Conservation (phyloP, 2,888 invertebrate genomes). For the Marasmarcha lunaedactyla region DNA sequence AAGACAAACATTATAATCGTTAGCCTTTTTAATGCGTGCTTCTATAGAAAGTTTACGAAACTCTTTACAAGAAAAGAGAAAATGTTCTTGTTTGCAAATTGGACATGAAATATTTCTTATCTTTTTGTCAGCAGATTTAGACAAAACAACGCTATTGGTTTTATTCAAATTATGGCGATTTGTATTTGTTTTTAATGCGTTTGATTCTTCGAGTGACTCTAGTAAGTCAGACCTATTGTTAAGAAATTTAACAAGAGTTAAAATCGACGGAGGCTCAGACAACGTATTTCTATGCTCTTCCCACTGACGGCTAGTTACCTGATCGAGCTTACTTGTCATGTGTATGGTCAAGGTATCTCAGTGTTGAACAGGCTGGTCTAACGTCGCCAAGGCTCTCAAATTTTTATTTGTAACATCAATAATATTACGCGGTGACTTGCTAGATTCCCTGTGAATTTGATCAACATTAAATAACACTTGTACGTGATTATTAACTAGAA, state of each 20-base stretch:
- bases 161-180: background rate
- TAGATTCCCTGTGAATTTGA: constrained; percentile 12
- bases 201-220: background rate
- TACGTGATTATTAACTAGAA: constrained; percentile 17
- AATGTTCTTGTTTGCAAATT: constrained; percentile 7
- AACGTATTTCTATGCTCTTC: constrained; percentile 6
- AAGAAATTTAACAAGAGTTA: constrained; percentile 1
- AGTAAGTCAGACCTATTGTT: constrained; percentile 3
- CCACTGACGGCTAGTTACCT: constrained; percentile 2
- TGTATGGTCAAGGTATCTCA: constrained; percentile 12
- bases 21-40: constrained; percentile 2
- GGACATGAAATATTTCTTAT: constrained; percentile 2
- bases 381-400: constrained; percentile 7
- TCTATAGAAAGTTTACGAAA: constrained; percentile 6
- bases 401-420: constrained; percentile 12
- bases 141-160: background rate
- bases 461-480: constrained; percentile 16
- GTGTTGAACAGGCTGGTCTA: constrained; percentile 9
- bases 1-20: constrained; percentile 5
- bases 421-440: constrained; percentile 9
- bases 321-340: constrained; percentile 10
- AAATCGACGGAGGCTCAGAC: constrained; percentile 1
- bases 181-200: background rate
- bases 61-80: constrained; percentile 5
- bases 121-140: background rate